These are phyloP conservation scores for Margaritifera margaritifera DNA, from an alignment of 2,888 invertebrate genomes.

Conservation along the genomic window DNA sequence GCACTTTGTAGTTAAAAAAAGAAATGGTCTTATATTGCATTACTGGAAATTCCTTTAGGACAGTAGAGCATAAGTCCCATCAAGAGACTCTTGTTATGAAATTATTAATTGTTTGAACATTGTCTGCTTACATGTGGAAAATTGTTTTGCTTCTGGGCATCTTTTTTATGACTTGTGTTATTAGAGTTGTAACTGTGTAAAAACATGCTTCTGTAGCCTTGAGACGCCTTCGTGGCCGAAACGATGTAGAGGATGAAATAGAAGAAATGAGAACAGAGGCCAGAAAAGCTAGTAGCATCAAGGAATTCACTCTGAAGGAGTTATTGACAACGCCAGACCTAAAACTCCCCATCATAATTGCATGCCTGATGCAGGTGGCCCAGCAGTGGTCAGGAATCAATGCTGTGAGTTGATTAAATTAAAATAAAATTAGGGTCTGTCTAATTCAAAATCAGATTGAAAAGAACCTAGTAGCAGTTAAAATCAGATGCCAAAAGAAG, in stretches of 20 bases:
- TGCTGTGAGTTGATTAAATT: conserved; percentile 80
- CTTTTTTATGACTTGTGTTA: too few relatives aligned
- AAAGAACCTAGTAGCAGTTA: too few relatives aligned
- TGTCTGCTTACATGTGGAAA: too few relatives aligned
- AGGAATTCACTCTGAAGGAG: conserved; percentile 86
- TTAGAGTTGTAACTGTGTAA: conserved; percentile 12
- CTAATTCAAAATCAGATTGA: not conserved
- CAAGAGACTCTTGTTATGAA: too few relatives aligned
- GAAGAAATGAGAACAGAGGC: conserved; percentile 98
- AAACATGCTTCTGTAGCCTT: conserved; percentile 74
- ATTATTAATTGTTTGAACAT: too few relatives aligned
- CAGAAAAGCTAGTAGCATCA: conserved; percentile 44
- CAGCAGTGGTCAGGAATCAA: conserved; percentile 99
- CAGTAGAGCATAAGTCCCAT: too few relatives aligned
- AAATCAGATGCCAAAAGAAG: too few relatives aligned
- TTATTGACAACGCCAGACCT: conserved; percentile 92
- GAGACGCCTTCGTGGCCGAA: conserved; percentile 81
- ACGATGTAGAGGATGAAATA: conserved; percentile 93
- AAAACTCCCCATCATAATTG: conserved; percentile 94
- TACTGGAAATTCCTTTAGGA: too few relatives aligned
- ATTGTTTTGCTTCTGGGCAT: not conserved
- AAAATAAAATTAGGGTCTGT: not conserved
- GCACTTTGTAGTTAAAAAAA: too few relatives aligned
- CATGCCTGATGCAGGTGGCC: conserved; percentile 95
- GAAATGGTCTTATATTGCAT: too few relatives aligned